A percentile compares a stretch with the other conserved stretches of the same genome.
Evolutionary conservation across 1,140 invertebrate species (phyloP).

Genomic region (Pectinophora gossypiella): DNA sequence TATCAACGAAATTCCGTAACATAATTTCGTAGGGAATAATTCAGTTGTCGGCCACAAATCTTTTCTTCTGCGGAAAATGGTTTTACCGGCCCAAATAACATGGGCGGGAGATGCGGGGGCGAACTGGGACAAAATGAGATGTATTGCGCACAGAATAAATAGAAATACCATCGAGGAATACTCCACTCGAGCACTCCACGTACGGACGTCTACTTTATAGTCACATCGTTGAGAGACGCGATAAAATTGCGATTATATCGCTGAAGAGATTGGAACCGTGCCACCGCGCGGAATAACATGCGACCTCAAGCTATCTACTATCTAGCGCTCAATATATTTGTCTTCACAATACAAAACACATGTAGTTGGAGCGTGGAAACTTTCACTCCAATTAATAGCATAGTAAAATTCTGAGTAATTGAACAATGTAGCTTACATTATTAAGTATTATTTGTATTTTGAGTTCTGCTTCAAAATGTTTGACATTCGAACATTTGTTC

Average conservation of each 20-base stretch:
- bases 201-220: slow-evolving; percentile 17
- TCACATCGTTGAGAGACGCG: slow-evolving; percentile 18
- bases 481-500: no score
- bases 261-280: slow-evolving; percentile 32
- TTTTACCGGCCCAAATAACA: slow-evolving; percentile 10
- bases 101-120: neutral
- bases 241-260: slow-evolving; percentile 43
- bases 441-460: no score
- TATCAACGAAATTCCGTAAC: neutral
- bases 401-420: no score
- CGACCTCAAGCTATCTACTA: neutral
- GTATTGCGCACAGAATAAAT: slow-evolving; percentile 29
- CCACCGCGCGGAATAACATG: slow-evolving; percentile 13
- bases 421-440: no score
- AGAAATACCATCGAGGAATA: slow-evolving; percentile 11
- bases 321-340: neutral
- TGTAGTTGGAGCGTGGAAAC: neutral
- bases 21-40: slow-evolving; percentile 1
- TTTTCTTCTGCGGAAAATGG: slow-evolving; percentile 10
- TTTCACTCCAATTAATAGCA: neutral
- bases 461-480: no score
- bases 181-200: neutral
- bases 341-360: no score
- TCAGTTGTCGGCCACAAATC: slow-evolving; percentile 12
- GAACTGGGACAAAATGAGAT: slow-evolving; percentile 22